These are phyloP conservation scores for Plusia festucae DNA, from an alignment of 2,888 invertebrate genomes.

Conservation along the genomic window DNA sequence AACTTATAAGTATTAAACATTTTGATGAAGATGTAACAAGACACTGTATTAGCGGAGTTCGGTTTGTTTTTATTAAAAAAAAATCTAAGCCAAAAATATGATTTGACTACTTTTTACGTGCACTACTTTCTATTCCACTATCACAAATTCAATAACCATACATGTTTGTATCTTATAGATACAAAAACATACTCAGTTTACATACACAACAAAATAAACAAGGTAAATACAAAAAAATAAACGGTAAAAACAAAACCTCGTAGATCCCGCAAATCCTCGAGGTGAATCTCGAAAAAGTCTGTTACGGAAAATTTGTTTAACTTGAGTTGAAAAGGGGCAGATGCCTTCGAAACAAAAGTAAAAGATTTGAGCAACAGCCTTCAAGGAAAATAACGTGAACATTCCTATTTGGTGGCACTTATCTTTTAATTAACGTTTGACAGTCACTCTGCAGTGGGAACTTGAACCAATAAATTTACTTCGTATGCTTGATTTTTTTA, in stretches of 20 bases:
- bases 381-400: slow-evolving; percentile 71
- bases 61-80: not conserved
- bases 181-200: slow-evolving; percentile 26
- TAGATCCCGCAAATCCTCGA: slow-evolving; percentile 83
- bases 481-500: slow-evolving; percentile 15
- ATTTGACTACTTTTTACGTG: not conserved
- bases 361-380: slow-evolving; percentile 79
- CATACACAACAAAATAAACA: slow-evolving; percentile 46
- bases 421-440: slow-evolving; percentile 79
- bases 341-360: slow-evolving; percentile 75
- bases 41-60: too few species aligned
- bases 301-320: slow-evolving; percentile 86
- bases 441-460: slow-evolving; percentile 42
- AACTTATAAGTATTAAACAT: too few species aligned
- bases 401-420: slow-evolving; percentile 77
- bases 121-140: not conserved
- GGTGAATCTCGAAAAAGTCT: slow-evolving; percentile 83
- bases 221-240: slow-evolving; percentile 70
- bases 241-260: slow-evolving; percentile 80
- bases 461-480: slow-evolving; percentile 35
- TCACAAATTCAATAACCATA: not conserved
- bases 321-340: slow-evolving; percentile 82
- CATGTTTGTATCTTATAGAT: slow-evolving; percentile 5
- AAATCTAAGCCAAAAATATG: not conserved
- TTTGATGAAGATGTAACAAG: too few species aligned